These are phyloP conservation scores for Synanceia verrucosa DNA, from an alignment of 2,797 vertebrate species.

Conservation along the genomic window DNA sequence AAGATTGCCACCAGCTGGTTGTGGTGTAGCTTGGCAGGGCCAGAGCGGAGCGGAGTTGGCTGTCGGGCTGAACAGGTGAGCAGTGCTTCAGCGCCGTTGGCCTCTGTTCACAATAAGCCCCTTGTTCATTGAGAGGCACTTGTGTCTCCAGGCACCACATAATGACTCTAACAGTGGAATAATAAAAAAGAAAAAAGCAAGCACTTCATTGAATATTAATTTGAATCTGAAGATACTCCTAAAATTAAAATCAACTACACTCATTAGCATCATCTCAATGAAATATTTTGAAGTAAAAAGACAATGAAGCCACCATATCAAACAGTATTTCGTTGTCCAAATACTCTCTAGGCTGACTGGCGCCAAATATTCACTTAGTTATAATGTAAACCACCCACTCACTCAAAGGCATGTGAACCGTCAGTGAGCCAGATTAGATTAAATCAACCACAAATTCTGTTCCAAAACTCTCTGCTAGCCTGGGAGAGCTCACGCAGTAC, in stretches of 20 bases:
- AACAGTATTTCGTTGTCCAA: constrained; percentile 63
- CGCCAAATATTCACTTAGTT: constrained; percentile 65
- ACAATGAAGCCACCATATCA: constrained; percentile 51
- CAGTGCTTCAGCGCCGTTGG: constrained; percentile 59
- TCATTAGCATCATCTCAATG: constrained; percentile 61
- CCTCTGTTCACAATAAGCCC: constrained; percentile 63
- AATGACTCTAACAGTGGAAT: constrained; percentile 51
- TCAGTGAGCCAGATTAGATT: constrained; percentile 47
- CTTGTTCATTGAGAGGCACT: constrained; percentile 69
- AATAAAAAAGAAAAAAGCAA: constrained; percentile 45
- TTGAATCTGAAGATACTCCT: constrained; percentile 57
- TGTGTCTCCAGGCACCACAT: constrained; percentile 58
- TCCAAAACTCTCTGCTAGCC: constrained; percentile 48
- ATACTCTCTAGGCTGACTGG: constrained; percentile 51
- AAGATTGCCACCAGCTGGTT: constrained; percentile 76
- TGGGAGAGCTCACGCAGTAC: constrained; percentile 38
- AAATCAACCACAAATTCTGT: constrained; percentile 46
- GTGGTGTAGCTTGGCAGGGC: constrained; percentile 67
- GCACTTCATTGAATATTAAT: constrained; percentile 71
- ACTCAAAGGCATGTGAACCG: constrained; percentile 40
- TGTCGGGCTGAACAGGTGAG: constrained; percentile 70
- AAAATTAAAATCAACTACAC: constrained; percentile 68
- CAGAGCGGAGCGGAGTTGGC: constrained; percentile 49
- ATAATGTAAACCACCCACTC: constrained; percentile 69
- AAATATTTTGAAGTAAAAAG: constrained; percentile 46